phyloP scores from a whole-genome alignment of 2,797 vertebrate species.

The Pteropus rufus region DNA sequence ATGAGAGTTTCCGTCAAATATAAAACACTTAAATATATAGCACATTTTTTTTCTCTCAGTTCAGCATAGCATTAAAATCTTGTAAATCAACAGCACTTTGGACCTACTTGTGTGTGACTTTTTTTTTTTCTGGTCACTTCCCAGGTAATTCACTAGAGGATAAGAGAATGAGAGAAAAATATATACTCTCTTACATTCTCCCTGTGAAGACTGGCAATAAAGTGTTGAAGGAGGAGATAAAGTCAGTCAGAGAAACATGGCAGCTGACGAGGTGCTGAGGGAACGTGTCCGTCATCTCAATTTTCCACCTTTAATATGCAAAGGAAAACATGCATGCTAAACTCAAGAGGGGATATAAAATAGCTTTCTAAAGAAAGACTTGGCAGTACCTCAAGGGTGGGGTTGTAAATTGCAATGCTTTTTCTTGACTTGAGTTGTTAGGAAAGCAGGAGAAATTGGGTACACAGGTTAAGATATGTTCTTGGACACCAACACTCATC shows the following conservation, averaged over 20 bases:
- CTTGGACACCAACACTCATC: neutral
- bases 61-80: neutral
- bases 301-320: slow-evolving; percentile 56
- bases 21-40: slow-evolving; percentile 61
- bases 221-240: neutral
- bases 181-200: neutral
- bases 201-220: slow-evolving; percentile 13
- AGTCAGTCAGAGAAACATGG: slow-evolving; percentile 64
- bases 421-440: slow-evolving; percentile 39
- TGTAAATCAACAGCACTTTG: slow-evolving; percentile 26
- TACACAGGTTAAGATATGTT: neutral
- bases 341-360: slow-evolving; percentile 54
- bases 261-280: slow-evolving; percentile 39
- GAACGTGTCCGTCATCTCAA: slow-evolving; percentile 32
- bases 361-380: slow-evolving; percentile 43
- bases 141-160: slow-evolving; percentile 16
- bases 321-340: slow-evolving; percentile 66
- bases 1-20: neutral
- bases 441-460: neutral
- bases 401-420: slow-evolving; percentile 7
- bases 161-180: neutral
- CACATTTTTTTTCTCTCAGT: slow-evolving; percentile 49
- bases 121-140: neutral
- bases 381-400: neutral
- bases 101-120: slow-evolving; percentile 3